Conservation (phyloP, 2,888 invertebrate genomes). For the Malacosoma neustria region DNA sequence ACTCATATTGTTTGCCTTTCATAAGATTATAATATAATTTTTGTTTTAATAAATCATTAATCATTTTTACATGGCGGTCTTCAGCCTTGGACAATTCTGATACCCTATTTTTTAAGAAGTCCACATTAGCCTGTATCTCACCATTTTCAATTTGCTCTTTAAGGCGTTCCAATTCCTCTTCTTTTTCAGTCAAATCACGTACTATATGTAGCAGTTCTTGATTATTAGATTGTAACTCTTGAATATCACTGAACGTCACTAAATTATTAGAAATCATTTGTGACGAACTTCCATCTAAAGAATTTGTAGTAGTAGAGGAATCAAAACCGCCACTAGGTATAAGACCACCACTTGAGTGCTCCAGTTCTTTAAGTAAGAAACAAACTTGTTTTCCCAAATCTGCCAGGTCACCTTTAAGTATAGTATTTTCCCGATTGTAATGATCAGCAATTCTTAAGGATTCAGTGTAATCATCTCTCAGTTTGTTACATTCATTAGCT, state of each 20-base stretch:
- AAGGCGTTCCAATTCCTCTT: conserved; percentile 86
- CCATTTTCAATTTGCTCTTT: conserved; percentile 80
- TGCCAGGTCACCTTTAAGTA: conserved; percentile 82
- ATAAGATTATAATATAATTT: conserved; percentile 81
- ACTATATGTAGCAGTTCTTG: conserved; percentile 88
- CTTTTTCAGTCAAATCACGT: conserved; percentile 87
- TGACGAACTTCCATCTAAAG: conserved; percentile 77
- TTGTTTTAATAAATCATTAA: conserved; percentile 86
- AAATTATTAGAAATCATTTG: conserved; percentile 87
- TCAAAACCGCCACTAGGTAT: conserved; percentile 73
- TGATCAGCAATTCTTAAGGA: conserved; percentile 81
- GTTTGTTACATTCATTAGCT: conserved; percentile 80
- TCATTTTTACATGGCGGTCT: conserved; percentile 87
- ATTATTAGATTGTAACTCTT: conserved; percentile 93
- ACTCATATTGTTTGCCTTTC: conserved; percentile 71
- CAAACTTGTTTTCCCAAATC: conserved; percentile 91
- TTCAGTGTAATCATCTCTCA: conserved; percentile 80
- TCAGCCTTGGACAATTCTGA: conserved; percentile 84
- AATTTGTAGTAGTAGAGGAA: conserved; percentile 71
- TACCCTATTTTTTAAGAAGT: conserved; percentile 79
- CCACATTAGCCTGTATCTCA: conserved; percentile 80
- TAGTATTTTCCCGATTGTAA: conserved; percentile 83
- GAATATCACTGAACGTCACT: conserved; percentile 91
- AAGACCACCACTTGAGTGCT: conserved; percentile 84
- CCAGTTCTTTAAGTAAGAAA: conserved; percentile 87